A percentile compares a stretch with the other conserved stretches of the same genome.
These are phyloP conservation scores for Takifugu ocellatus DNA, from an alignment of 2,797 vertebrate genomes.

Conservation along the genomic window DNA sequence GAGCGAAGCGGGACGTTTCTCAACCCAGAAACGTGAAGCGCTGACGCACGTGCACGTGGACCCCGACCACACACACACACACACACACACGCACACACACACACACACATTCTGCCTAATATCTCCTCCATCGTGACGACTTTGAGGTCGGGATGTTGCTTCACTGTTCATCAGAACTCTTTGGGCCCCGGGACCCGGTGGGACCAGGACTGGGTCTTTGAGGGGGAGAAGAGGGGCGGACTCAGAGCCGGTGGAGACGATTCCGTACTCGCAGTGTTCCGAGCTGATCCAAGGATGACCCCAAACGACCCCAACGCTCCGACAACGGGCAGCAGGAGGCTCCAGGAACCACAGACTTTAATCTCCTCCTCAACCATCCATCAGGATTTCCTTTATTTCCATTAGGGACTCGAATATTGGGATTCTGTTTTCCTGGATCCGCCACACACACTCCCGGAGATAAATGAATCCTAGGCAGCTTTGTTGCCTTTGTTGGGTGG, in stretches of 20 bases:
- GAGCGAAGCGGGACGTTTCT: slow-evolving; percentile 1
- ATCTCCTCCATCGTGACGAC: slow-evolving; percentile 64
- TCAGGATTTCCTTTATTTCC: background rate
- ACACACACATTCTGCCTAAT: slow-evolving; percentile 31
- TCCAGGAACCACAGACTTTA: too few species aligned
- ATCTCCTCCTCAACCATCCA: too few species aligned
- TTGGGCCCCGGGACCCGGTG: slow-evolving; percentile 44
- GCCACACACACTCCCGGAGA: background rate
- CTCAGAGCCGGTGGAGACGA: background rate
- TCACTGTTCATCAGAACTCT: slow-evolving; percentile 68
- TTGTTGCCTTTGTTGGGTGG: too few species aligned
- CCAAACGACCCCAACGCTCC: too few species aligned
- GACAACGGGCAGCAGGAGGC: too few species aligned
- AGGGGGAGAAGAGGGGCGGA: slow-evolving; percentile 23
- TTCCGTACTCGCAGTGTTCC: too few species aligned
- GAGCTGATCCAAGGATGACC: too few species aligned
- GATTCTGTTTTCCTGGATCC: slow-evolving; percentile 17
- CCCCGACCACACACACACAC: too few species aligned
- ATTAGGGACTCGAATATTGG: too few species aligned
- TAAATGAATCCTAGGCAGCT: too few species aligned
- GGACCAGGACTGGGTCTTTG: slow-evolving; percentile 49
- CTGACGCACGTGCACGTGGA: slow-evolving; percentile 4
- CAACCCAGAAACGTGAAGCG: slow-evolving; percentile 49
- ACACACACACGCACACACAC: background rate
- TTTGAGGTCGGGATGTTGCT: slow-evolving; percentile 66